phyloP scores from a whole-genome alignment of 1,140 invertebrate genomes.

The Camponotus floridanus region DNA sequence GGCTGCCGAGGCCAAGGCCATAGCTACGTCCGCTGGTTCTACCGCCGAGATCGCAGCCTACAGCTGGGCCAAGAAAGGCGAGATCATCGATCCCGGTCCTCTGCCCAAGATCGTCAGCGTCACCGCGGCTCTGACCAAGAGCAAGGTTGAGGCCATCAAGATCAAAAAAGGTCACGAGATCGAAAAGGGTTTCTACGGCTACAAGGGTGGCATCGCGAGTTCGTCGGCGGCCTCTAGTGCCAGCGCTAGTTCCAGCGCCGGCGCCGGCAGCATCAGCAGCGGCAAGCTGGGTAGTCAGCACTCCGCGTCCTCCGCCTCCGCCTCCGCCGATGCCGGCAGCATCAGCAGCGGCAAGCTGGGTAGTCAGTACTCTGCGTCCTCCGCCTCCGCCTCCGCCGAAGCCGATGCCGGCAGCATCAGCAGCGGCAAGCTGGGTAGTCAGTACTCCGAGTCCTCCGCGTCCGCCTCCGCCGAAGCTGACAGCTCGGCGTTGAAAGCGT shows the following conservation, averaged over 20 bases:
- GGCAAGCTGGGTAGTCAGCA: too few species aligned
- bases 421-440: not conserved
- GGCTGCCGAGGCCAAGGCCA: not conserved
- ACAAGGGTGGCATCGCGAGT: too few species aligned
- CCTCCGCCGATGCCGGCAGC: too few species aligned
- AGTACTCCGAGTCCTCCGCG: not conserved
- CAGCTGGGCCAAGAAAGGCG: not conserved
- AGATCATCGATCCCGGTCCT: not conserved
- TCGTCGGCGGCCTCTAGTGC: not conserved
- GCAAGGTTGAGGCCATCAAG: not conserved
- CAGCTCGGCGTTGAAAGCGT: not conserved
- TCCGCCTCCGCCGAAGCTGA: not conserved
- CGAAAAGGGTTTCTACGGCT: too few species aligned
- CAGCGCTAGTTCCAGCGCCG: not conserved
- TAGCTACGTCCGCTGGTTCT: not conserved
- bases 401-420: too few species aligned
- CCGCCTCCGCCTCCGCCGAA: too few species aligned
- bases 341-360: too few species aligned
- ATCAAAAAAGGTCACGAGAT: not conserved
- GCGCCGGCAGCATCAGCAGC: not conserved
- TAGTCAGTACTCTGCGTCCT: too few species aligned
- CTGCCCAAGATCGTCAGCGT: conserved; percentile 21
- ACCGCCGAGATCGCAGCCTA: not conserved
- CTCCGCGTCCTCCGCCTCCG: too few species aligned
- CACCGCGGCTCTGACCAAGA: not conserved